A percentile compares a stretch with the other conserved stretches of the same genome.
Conservation (phyloP, 2,797 vertebrate species). For the Myotis findleyi region DNA sequence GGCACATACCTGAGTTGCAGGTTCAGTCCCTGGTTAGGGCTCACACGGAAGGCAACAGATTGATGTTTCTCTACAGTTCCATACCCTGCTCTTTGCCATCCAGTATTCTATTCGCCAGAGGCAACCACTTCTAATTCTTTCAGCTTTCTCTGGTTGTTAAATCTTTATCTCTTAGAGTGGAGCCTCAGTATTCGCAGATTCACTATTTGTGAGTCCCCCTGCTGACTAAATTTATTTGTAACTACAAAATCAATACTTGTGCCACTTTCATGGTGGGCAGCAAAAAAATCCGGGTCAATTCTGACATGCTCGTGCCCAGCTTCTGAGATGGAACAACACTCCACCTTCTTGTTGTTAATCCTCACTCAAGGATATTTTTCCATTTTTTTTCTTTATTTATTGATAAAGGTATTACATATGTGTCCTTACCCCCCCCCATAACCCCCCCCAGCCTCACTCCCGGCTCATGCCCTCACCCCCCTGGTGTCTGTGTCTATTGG, state of each 20-base stretch:
- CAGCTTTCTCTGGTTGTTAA: neutral
- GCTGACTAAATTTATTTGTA: neutral
- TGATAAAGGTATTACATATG: too few species aligned
- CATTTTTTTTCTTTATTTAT: too few species aligned
- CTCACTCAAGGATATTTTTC: too few species aligned
- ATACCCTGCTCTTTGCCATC: neutral
- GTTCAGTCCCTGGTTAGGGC: neutral
- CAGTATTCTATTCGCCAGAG: neutral
- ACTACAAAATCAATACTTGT: neutral
- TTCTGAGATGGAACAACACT: neutral
- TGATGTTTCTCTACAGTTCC: neutral
- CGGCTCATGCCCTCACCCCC: too few species aligned
- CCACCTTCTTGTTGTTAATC: neutral
- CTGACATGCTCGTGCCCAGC: neutral
- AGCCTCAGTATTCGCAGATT: neutral
- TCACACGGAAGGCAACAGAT: neutral
- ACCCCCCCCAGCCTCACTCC: too few species aligned
- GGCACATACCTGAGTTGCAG: neutral
- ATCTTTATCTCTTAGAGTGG: neutral
- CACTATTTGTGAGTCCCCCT: neutral
- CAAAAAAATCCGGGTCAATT: neutral
- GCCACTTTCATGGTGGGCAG: neutral
- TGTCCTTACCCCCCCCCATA: too few species aligned
- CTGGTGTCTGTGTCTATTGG: too few species aligned
- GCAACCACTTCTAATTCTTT: neutral